Evolutionary conservation across 2,113 vertebrate genomes (phyloP).

Genomic region (Cranoglanis bouderius): DNA sequence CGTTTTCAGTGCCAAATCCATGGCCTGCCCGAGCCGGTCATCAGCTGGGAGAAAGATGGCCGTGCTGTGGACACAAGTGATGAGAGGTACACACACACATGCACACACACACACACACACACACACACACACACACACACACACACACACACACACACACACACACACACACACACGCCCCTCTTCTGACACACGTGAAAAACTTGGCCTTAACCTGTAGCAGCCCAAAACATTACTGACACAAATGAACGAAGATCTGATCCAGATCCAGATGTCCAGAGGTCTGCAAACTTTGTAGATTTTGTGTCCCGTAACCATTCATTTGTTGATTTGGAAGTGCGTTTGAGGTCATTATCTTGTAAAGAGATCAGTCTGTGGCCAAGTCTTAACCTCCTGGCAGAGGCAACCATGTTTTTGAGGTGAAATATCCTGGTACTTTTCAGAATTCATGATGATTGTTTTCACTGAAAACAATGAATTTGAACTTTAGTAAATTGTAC

Average conservation of each 20-base stretch:
- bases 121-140: slow-evolving; percentile 31
- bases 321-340: not conserved
- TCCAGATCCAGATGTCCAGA: too few relatives aligned
- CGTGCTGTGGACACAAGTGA: slow-evolving; percentile 82
- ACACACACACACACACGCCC: slow-evolving; percentile 30
- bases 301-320: not conserved
- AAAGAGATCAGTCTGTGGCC: not conserved
- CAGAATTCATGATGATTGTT: too few relatives aligned
- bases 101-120: not conserved
- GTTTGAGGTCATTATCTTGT: not conserved
- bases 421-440: not conserved
- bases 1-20: slow-evolving; percentile 98
- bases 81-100: slow-evolving; percentile 78
- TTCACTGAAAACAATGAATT: too few relatives aligned
- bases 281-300: not conserved
- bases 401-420: not conserved
- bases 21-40: slow-evolving; percentile 90
- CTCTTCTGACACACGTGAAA: too few relatives aligned
- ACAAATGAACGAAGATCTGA: too few relatives aligned
- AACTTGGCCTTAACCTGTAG: too few relatives aligned
- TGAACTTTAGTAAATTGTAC: too few relatives aligned
- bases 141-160: not conserved
- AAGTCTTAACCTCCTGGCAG: not conserved
- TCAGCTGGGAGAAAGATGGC: slow-evolving; percentile 93
- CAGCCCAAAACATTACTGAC: too few relatives aligned